Percentiles rank a stretch among this genome's conserved stretches.
These are phyloP conservation scores for Bugula neritina DNA, from an alignment of 2,888 invertebrate genomes.

Conservation along the genomic window DNA sequence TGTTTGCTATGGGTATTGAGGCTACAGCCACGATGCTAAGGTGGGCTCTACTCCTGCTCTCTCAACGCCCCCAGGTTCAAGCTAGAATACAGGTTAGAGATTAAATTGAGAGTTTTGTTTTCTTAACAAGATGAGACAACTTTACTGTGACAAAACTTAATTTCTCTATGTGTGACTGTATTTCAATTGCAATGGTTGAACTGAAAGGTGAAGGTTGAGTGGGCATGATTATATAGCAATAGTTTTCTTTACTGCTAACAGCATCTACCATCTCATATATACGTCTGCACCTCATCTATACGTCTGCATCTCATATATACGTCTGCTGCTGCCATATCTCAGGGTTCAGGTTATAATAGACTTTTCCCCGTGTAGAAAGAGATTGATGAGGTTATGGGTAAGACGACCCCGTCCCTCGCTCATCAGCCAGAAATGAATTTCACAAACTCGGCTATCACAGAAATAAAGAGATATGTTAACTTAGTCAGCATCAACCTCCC, in stretches of 20 bases:
- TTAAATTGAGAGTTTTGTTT: too few species aligned
- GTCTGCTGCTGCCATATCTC: too few species aligned
- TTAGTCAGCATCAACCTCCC: conserved; percentile 28
- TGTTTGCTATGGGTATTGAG: conserved; percentile 25
- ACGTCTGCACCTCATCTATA: too few species aligned
- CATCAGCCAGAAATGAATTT: conserved; percentile 28
- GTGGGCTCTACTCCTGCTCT: conserved; percentile 23
- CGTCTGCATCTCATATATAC: too few species aligned
- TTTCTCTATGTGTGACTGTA: not conserved
- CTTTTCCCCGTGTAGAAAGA: too few species aligned
- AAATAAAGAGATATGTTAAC: conserved; percentile 28
- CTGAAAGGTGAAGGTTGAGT: too few species aligned
- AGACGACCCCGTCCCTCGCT: not conserved
- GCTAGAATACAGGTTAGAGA: conserved; percentile 4
- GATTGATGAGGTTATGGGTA: conserved; percentile 28
- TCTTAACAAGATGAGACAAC: too few species aligned
- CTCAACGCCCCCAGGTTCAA: conserved; percentile 11
- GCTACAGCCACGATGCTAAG: conserved; percentile 19
- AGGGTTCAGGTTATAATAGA: too few species aligned
- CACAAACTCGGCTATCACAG: conserved; percentile 28
- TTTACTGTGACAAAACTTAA: not conserved
- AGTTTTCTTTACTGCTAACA: too few species aligned
- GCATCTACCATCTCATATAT: too few species aligned
- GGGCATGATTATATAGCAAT: too few species aligned
- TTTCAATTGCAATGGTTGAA: too few species aligned